These are phyloP conservation scores for Gallinago solitaria DNA, from an alignment of 2,797 vertebrate genomes.

Conservation along the genomic window DNA sequence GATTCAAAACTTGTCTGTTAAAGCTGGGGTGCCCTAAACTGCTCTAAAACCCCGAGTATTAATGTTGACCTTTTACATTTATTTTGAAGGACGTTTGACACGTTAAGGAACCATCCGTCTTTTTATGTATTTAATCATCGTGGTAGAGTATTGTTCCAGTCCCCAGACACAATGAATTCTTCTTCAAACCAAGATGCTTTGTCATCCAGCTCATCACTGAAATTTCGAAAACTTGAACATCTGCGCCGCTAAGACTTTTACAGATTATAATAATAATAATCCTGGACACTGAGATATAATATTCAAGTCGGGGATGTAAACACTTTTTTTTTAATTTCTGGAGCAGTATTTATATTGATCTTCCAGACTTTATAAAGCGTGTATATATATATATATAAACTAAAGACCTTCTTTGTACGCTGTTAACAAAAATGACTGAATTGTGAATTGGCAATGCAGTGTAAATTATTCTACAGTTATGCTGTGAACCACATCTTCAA, in stretches of 20 bases:
- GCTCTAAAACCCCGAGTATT: background rate
- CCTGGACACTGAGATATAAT: constrained; percentile 83
- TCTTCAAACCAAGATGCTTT: constrained; percentile 85
- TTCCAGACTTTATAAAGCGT: constrained; percentile 78
- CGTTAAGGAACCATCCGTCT: constrained; percentile 96
- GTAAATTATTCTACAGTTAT: constrained; percentile 71
- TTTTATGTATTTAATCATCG: constrained; percentile 99
- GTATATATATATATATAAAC: constrained; percentile 55
- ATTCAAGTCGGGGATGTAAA: constrained; percentile 78
- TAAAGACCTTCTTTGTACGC: constrained; percentile 77
- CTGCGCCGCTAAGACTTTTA: constrained; percentile 89
- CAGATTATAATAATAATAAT: constrained; percentile 70
- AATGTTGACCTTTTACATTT: constrained; percentile 40
- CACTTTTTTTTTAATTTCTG: constrained; percentile 73
- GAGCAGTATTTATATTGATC: constrained; percentile 86
- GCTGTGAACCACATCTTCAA: constrained; percentile 75
- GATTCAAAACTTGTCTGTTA: background rate
- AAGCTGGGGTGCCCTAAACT: background rate
- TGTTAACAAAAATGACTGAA: constrained; percentile 65
- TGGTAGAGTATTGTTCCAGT: constrained; percentile 89
- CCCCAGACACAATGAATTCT: constrained; percentile 83
- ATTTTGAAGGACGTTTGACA: constrained; percentile 92
- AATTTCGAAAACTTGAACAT: constrained; percentile 94
- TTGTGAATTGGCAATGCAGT: constrained; percentile 70
- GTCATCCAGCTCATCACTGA: constrained; percentile 85